Conservation (phyloP, 2,888 invertebrate genomes). For the Agrotis exclamationis region DNA sequence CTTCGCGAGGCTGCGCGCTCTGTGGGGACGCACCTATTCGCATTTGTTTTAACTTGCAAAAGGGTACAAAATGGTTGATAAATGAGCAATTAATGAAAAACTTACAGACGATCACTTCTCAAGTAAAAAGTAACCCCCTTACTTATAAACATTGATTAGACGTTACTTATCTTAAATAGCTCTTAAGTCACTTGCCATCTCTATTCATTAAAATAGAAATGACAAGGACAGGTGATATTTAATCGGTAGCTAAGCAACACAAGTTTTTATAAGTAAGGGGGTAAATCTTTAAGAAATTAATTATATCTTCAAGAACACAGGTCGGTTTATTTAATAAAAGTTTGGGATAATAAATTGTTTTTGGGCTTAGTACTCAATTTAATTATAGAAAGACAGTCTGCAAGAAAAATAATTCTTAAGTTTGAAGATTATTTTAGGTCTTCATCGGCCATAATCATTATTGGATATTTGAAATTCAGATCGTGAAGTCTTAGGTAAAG, state of each 20-base stretch:
- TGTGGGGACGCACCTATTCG: too few relatives aligned
- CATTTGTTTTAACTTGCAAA: too few relatives aligned
- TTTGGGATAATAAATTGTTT: slow-evolving; percentile 27
- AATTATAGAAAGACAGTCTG: neutral
- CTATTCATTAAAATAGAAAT: too few relatives aligned
- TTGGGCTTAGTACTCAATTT: neutral
- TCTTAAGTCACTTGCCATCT: too few relatives aligned
- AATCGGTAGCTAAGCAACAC: too few relatives aligned
- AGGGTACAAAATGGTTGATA: neutral
- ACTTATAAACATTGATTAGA: too few relatives aligned
- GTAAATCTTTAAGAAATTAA: slow-evolving; percentile 2
- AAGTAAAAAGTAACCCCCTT: slow-evolving; percentile 17
- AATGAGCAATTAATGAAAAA: neutral
- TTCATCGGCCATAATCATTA: neutral
- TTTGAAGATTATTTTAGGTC: neutral
- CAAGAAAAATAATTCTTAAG: slow-evolving; percentile 16
- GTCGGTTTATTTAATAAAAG: neutral
- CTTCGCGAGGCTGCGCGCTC: too few relatives aligned
- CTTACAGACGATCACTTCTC: neutral
- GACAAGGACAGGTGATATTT: too few relatives aligned
- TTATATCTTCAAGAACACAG: slow-evolving; percentile 11
- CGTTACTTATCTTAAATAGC: too few relatives aligned
- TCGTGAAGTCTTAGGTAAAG: neutral
- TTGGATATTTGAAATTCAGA: slow-evolving; percentile 1
- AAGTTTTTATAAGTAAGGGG: too few relatives aligned